Evolutionary conservation across 2,797 vertebrate genomes (phyloP).

Genomic region (Muscicapa striata): DNA sequence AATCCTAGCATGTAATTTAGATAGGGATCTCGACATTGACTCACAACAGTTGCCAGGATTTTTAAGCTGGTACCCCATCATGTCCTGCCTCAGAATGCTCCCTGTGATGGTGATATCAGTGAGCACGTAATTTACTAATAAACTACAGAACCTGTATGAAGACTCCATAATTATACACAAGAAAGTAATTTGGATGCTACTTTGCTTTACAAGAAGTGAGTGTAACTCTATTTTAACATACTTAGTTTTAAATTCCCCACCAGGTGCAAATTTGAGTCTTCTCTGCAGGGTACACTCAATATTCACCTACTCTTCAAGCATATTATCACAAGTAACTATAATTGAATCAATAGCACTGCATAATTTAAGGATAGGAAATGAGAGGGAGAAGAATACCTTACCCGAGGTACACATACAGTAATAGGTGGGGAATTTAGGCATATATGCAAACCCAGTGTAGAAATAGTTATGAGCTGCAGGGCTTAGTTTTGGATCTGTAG

Average conservation of each 20-base stretch:
- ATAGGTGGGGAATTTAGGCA: neutral
- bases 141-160: neutral
- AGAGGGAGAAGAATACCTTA: neutral
- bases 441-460: neutral
- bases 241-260: neutral
- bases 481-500: neutral
- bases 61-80: slow-evolving; percentile 42
- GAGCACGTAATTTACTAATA: slow-evolving; percentile 36
- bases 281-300: neutral
- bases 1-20: slow-evolving; percentile 41
- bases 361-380: neutral
- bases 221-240: neutral
- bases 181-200: slow-evolving; percentile 1
- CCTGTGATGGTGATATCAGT: slow-evolving; percentile 9
- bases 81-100: slow-evolving; percentile 55
- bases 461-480: neutral
- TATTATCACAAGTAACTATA: neutral
- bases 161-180: slow-evolving; percentile 1
- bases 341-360: neutral
- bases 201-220: slow-evolving; percentile 13
- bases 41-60: slow-evolving; percentile 57
- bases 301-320: neutral
- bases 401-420: neutral
- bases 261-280: neutral
- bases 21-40: slow-evolving; percentile 24